Conservation (phyloP, 2,888 invertebrate species). For the Cecidostiba fungosa region DNA sequence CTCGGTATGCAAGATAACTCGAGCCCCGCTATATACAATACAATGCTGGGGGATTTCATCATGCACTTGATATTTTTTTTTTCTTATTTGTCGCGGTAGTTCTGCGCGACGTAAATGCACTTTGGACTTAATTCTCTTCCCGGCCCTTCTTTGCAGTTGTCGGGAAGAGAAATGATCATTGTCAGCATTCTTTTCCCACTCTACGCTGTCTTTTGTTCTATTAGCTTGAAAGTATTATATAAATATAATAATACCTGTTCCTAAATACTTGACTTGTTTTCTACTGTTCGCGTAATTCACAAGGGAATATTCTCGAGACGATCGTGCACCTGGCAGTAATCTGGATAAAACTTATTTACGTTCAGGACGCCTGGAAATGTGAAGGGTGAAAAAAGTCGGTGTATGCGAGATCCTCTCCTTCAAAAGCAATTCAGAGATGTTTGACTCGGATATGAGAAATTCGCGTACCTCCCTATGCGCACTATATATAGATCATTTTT, state of each 20-base stretch:
- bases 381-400: slow-evolving; percentile 18
- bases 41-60: slow-evolving; percentile 3
- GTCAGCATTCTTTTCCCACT: background rate
- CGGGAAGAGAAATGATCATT: slow-evolving; percentile 2
- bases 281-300: too few relatives aligned
- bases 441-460: slow-evolving; percentile 38
- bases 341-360: background rate
- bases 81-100: slow-evolving; percentile 4
- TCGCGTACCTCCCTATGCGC: slow-evolving; percentile 7
- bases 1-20: slow-evolving; percentile 7
- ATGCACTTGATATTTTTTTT: slow-evolving; percentile 13
- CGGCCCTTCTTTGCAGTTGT: background rate
- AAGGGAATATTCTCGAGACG: too few relatives aligned
- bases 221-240: background rate
- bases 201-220: background rate
- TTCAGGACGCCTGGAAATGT: background rate
- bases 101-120: slow-evolving; percentile 12
- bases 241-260: background rate
- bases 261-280: background rate
- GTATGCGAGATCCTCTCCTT: background rate
- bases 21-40: background rate
- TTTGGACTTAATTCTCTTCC: slow-evolving; percentile 14
- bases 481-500: too few relatives aligned
- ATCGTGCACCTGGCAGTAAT: background rate
- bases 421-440: slow-evolving; percentile 46